Base-by-base conservation (phyloP, 2,888 invertebrate species). In the Xanthorhoe spadicearia region DNA sequence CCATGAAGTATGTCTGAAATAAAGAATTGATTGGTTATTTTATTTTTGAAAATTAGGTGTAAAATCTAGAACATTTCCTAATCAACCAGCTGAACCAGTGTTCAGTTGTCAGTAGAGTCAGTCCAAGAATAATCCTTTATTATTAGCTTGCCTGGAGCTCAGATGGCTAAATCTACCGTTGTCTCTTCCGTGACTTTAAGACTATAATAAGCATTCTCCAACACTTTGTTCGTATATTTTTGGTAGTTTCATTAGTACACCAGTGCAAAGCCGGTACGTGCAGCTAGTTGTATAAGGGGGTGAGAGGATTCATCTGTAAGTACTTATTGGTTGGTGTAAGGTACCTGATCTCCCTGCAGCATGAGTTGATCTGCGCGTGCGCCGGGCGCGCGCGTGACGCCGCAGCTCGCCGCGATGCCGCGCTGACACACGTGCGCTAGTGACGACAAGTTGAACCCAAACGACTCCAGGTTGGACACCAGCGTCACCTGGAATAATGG, bases 391-490 rank as follows among this genome's bases (percentile, higher is more conserved):
- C 95, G 95, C 51, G 95, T 96, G 60, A 98, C 95, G 38, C 96
- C 96, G 66, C 98, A 97, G 78, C 98, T 96, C 15, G 98, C 98
- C 0, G 98, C 98, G 58, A 96, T 97, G 13, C 95, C 97, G 68
- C 95, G 95, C 89, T 98, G 98, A 79, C 98, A 97, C 75, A 95
- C 95, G 82, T 96, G 96, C 17, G 96, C 95, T 85, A 99, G 96
- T 79, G 96, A n/a, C 96, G 28, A 94, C 88, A 66, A 97, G 93
- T 95, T 95, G 77, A 99, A 97, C 32, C 98, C 98, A 88, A 96
- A 99, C 66, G 95, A 90, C 82, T 98, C 97, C 80, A 99, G 94
- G 90, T 99, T 98, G 75, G 97, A 97, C 1, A 99, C 95, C 58
- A 98, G 87, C 0, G 99, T 99, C 60, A 97, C 96, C 96, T 96